Percentiles rank a stretch among this genome's conserved stretches.
These are phyloP conservation scores for Lepus americanus DNA, from an alignment of 2,113 vertebrate genomes.

Conservation along the genomic window DNA sequence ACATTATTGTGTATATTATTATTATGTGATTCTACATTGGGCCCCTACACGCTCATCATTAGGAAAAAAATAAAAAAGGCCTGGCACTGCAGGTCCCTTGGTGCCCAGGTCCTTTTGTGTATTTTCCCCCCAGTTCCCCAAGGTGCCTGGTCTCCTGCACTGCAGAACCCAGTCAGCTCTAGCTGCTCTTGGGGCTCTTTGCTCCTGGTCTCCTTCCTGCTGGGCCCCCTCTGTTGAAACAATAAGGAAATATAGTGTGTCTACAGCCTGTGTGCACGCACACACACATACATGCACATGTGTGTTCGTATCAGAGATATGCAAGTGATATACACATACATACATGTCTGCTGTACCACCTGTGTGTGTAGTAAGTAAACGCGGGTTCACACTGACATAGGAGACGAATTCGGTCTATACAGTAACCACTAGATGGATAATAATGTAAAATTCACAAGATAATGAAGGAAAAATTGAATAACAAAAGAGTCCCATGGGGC, in stretches of 20 bases:
- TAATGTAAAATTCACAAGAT: conserved; percentile 9
- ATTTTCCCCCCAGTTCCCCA: conserved; percentile 12
- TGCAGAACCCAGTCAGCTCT: too few relatives aligned
- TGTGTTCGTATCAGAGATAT: not conserved
- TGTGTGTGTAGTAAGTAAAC: not conserved
- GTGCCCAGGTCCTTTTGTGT: not conserved
- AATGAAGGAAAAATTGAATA: not conserved
- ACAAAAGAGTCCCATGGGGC: not conserved
- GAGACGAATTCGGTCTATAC: not conserved
- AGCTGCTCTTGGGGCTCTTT: not conserved
- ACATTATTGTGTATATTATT: not conserved
- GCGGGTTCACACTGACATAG: conserved; percentile 2
- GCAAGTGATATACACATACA: too few relatives aligned
- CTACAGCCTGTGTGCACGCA: not conserved
- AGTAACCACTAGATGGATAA: conserved; percentile 17
- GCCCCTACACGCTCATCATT: too few relatives aligned
- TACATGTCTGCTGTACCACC: not conserved
- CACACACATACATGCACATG: not conserved
- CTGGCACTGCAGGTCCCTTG: not conserved
- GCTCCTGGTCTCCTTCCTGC: not conserved
- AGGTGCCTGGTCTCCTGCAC: not conserved
- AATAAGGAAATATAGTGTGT: not conserved
- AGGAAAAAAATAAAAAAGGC: too few relatives aligned
- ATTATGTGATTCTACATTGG: too few relatives aligned
- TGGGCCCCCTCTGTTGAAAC: not conserved